Evolutionary conservation across 1,140 invertebrate species (phyloP), one percentile per base, ranked within the genome.

Genomic region (Neodiprion virginianus): DNA sequence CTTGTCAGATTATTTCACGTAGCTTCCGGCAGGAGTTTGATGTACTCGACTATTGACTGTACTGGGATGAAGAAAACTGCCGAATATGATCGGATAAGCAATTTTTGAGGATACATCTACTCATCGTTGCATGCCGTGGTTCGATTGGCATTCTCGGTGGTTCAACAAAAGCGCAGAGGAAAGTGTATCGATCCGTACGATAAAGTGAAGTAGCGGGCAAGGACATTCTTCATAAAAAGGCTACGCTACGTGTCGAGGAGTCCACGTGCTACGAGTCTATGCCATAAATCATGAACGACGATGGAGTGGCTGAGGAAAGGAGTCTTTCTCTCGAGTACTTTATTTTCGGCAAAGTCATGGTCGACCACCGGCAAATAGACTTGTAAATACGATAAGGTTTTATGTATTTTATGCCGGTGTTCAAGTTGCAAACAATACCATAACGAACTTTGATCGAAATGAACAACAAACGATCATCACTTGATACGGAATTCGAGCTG

Each of bases 171-270:
- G n/a, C 53, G 4, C 53, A 61, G 53, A 61, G 53, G 53, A 61
- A 61, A 8, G 3, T 61, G 53, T 61, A 61, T 61, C 53, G 53
- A 61, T 61, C 53, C 53, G 8, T 14, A 17, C 53, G 53, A 61
- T 61, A 61, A 61, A 61, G 53, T 61, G 7, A 61, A 61, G 53
- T 12, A 61, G 11, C 53, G 53, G 53, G n/a, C 53, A 61, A 61
- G n/a, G 53, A 61, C 53, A 61, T 61, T 61, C n/a, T 61, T 61
- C 53, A 61, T 61, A 61, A 61, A 61, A 61, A 61, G 53, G n/a
- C 53, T 61, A 7, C 53, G 8, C 53, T 61, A 9, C 53, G 53
- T 61, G 53, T 61, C 53, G 53, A 61, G 53, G n/a, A 61, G 53
- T 61, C 53, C n/a, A 17, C 53, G 53, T 61, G 53, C 53, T 61